A percentile compares a stretch with the other conserved stretches of the same genome.
Evolutionary conservation across 2,113 vertebrate species (phyloP).

Genomic region (Platysternon megacephalum): DNA sequence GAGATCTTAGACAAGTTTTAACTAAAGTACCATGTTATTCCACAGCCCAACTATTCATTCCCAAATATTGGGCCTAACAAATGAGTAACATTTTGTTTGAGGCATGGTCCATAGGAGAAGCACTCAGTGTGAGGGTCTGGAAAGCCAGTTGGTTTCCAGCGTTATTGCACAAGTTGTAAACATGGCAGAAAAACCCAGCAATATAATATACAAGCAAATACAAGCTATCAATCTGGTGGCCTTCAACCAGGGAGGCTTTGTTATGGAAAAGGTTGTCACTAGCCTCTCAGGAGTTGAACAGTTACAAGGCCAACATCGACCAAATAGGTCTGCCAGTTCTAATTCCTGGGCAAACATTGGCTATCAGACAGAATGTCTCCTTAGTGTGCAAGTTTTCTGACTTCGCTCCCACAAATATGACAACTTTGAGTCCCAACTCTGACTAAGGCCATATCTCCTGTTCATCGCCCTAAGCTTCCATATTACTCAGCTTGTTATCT

Average conservation of each 20-base stretch:
- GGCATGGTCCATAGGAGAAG: background rate
- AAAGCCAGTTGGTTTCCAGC: background rate
- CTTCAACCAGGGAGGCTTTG: background rate
- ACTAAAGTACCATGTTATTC: background rate
- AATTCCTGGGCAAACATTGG: background rate
- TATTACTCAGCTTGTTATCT: rapidly evolving
- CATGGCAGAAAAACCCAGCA: background rate
- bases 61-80: background rate
- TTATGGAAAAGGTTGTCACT: background rate
- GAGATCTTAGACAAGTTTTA: background rate
- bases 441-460: rapidly evolving
- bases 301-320: background rate
- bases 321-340: rapidly evolving
- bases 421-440: background rate
- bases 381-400: background rate
- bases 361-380: rapidly evolving
- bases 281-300: background rate
- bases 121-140: background rate
- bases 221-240: background rate
- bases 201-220: background rate
- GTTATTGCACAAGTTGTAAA: background rate
- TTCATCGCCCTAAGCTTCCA: background rate
- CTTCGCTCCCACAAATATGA: background rate
- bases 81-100: background rate
- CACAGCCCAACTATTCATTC: background rate